Base-by-base conservation (phyloP, 2,888 invertebrate species). In the Mechanitis messenoides region DNA sequence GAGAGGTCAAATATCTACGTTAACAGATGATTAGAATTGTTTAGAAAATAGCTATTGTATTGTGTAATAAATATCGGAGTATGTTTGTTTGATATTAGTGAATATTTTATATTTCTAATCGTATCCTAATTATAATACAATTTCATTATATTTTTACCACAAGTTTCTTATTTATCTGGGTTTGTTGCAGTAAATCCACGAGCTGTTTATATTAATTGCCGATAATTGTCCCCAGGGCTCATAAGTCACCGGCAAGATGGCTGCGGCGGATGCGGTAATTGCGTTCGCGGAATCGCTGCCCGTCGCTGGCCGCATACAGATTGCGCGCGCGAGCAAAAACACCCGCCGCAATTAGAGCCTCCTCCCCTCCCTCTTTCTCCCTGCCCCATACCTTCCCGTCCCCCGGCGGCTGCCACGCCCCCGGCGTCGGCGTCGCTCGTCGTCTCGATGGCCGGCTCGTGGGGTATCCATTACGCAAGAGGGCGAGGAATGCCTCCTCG, bases 261-360 rank as follows among this genome's bases (percentile, higher is more conserved):
- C 87, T 80, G 85, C 82, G 75, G 77, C 84, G 85, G 85, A 82
- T 80, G 85, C 84, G 74, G 80, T 88, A 88, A 88, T 87, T 85
- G 84, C 79, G 72, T 88, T 87, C 88, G 84, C 79, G 83, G 88
- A 87, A 88, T 75, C 75, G 74, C 74, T 70, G 65, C 67, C 66
- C 66, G 55, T 50, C 50, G 50, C 50, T 50, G 7, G 50, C 60
- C 59, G 69, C 71, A 81, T 83, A 83, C 84, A 81, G 84, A 85
- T 84, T 83, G 78, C 69, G 57, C 42, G 61, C 66, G 62, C 56
- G 62, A 66, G 65, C 66, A 68, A 69, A 69, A 70, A 68, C 64
- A 64, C 61, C 62, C 62, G 28, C 64, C 59, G 68, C 66, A 70
- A 69, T 69, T 69, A 69, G 59, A 58, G 56, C 50, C 58, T 50